Evolutionary conservation across 2,113 vertebrate genomes (phyloP), one percentile per base, ranked within the genome.

Genomic region (Xiphophorus maculatus): DNA sequence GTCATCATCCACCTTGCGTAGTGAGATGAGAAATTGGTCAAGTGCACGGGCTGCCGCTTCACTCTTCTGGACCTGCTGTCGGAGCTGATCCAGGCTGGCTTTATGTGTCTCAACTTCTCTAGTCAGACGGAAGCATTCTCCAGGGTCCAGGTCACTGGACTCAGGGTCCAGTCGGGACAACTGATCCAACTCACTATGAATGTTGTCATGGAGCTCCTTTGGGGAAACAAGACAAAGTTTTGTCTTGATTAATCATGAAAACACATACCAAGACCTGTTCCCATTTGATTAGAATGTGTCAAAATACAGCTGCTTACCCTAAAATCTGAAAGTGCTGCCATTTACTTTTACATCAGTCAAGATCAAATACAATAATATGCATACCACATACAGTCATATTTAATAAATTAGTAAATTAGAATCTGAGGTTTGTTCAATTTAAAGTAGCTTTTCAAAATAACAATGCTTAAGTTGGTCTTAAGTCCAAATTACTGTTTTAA

Each of bases 21-120:
- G 73, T 0, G 96, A 96, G 86, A 94, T 91, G 72, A 98, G 90
- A 84, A 99, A 98, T 14, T 83, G 89, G 68, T 96, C 95, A 10
- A 99, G 89, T 63, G 95, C 95, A 3, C 93, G 93, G 27, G 97
- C 92, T 0, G 94, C 92, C 0, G 91, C 93, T 73, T 96, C 93
- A 0, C 91, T 92, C 65, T 93, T 94, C 51, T 92, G 93, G 63
- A 96, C 93, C 85, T 93, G 95, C 79, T 90, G 91, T 19, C 88
- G 85, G 60, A 95, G 91, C 62, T 94, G 94, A 80, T 96, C 95
- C 17, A 98, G 93, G 4, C 94, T 95, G 42, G 81, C 88, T 85
- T 90, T 93, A 91, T 94, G 96, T 61, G 93, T 88, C 64, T 91
- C 71, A 0, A 94, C 91, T 73, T 97, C 91, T 2, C 88, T 89